Evolutionary conservation across 35 echinoderm and acorn worm genomes (phyloP), one percentile per base, ranked within the genome.

Genomic region (Eucidaris tribuloides): DNA sequence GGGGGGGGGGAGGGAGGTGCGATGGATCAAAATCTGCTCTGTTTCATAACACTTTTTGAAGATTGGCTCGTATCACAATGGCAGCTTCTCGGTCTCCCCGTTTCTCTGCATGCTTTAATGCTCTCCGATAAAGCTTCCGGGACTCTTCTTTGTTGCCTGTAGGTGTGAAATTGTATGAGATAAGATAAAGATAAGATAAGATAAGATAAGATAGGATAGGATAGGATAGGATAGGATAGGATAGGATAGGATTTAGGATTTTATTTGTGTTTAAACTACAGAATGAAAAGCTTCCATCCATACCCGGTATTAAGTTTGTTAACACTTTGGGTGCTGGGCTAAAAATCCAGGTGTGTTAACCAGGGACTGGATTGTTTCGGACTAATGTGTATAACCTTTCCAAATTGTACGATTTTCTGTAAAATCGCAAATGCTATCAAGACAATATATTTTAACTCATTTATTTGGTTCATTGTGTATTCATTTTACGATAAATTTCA

Each of bases 61-160:
- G 38, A 40, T 74, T 74, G 18, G 68, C 68, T 20, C 68, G 9
- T 4, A 74, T 74, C 14, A 41, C 37, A 22, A 74, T 17, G 14
- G 37, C 68, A 35, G 68, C 68, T 9, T 74, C 68, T 7, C 68
- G 33, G n/a, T 84, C 82, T 44, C 82, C 82, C 23, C 46, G 41
- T 66, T 49, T 84, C 82, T 84, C 82, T 34, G 82, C 82, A 14
- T 70, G 36, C 5, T 11, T 11, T 43, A 84, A 49, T 32, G 82
- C 82, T 66, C 45, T 84, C 82, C 71, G 44, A 63, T 84, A 84
- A 42, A 68, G 36, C 11, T 5, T 49, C 40, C 42, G 29, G 7
- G 82, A 60, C 33, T 84, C 82, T 13, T 84, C 82, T 19, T 68
- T 68, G 42, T 46, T 22, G 44, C 65, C 82, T 84, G 41, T 5